These are phyloP conservation scores for Myripristis jacobus DNA, from an alignment of 2,797 vertebrate genomes.

Conservation along the genomic window DNA sequence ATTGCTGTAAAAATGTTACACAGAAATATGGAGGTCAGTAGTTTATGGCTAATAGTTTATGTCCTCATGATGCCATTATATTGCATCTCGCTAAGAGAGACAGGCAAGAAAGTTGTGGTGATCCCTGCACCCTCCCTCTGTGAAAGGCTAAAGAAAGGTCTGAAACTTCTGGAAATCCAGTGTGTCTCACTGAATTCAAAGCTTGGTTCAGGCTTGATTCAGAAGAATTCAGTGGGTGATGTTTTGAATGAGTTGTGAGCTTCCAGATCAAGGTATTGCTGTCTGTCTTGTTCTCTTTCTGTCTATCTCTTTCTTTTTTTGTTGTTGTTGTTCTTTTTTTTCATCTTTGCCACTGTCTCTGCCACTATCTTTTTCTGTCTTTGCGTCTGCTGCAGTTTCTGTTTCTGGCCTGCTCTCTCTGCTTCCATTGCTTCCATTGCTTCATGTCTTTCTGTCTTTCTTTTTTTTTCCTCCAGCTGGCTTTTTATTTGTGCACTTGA, in stretches of 20 bases:
- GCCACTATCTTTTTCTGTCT: not conserved
- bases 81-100: conserved; percentile 27
- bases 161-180: conserved; percentile 17
- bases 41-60: conserved; percentile 29
- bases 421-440: not conserved
- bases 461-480: conserved; percentile 1
- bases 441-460: too few species aligned
- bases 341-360: conserved; percentile 1
- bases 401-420: conserved; percentile 13
- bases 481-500: conserved; percentile 7
- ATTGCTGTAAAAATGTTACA: conserved; percentile 8
- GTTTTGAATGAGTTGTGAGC: not conserved
- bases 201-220: not conserved
- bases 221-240: conserved; percentile 11
- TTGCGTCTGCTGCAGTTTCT: conserved; percentile 15
- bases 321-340: too few species aligned
- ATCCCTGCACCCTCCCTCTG: conserved; percentile 21
- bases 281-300: not conserved
- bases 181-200: conserved; percentile 13
- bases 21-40: conserved; percentile 15
- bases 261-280: not conserved
- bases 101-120: conserved; percentile 45
- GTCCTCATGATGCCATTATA: conserved; percentile 18
- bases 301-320: not conserved
- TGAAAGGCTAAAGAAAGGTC: conserved; percentile 19